Percentiles rank a stretch among this genome's conserved stretches.
These are phyloP conservation scores for Orgyia antiqua DNA, from an alignment of 2,888 invertebrate species.

Conservation along the genomic window DNA sequence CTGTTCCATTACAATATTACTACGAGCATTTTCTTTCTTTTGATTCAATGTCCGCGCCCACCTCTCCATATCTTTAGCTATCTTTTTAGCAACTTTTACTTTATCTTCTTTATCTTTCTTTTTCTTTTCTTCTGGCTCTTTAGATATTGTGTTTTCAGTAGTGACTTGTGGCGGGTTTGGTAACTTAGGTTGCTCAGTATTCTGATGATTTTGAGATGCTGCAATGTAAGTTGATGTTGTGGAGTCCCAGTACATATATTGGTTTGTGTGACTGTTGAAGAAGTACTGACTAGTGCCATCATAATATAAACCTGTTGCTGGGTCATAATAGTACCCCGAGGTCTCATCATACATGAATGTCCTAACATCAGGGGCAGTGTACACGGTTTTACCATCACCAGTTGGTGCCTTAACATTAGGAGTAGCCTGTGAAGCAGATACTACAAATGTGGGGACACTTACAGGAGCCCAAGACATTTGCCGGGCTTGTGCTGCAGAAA, in stretches of 20 bases:
- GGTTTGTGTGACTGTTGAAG: conserved; percentile 93
- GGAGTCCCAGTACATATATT: conserved; percentile 97
- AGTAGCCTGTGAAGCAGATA: conserved; percentile 55
- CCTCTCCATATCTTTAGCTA: conserved; percentile 90
- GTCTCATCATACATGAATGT: conserved; percentile 96
- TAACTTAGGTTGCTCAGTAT: conserved; percentile 52
- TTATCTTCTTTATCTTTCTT: conserved; percentile 92
- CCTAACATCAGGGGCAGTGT: conserved; percentile 90
- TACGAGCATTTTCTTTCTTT: conserved; percentile 86
- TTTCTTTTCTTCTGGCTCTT: conserved; percentile 77
- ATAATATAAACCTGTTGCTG: conserved; percentile 95
- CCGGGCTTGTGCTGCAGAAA: conserved; percentile 75
- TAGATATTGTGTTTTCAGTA: conserved; percentile 47
- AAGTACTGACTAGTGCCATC: conserved; percentile 98
- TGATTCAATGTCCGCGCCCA: conserved; percentile 99
- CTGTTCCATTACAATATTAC: conserved; percentile 66
- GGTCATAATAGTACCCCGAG: conserved; percentile 98
- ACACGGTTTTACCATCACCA: conserved; percentile 82
- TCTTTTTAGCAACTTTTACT: conserved; percentile 98
- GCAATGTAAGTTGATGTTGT: conserved; percentile 81
- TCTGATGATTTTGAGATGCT: conserved; percentile 59
- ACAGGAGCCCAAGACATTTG: conserved; percentile 70
- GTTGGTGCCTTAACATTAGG: conserved; percentile 70
- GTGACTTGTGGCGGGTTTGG: conserved; percentile 46
- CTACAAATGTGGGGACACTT: conserved; percentile 71